A percentile compares a stretch with the other conserved stretches of the same genome.
Conservation (phyloP, 2,797 vertebrate genomes). For the Pachyuromys duprasi region DNA sequence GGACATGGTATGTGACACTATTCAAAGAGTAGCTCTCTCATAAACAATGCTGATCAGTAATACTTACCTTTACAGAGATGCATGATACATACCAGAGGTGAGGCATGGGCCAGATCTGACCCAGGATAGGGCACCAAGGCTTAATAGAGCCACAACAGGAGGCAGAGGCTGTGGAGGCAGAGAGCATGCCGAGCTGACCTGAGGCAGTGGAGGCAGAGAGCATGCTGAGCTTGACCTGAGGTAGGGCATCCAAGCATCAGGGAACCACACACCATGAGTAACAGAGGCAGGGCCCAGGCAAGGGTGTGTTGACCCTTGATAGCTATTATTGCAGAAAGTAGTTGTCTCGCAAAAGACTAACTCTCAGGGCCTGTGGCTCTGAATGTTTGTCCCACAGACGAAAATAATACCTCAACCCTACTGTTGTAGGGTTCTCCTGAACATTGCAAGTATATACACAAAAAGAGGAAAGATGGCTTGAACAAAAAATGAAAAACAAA, state of each 20-base stretch:
- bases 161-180: background rate
- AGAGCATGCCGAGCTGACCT: background rate
- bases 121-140: background rate
- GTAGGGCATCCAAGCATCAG: background rate
- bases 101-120: background rate
- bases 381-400: background rate
- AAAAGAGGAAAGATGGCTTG: background rate
- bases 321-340: background rate
- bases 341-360: background rate
- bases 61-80: background rate
- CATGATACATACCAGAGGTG: background rate
- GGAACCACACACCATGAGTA: background rate
- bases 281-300: background rate
- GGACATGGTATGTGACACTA: background rate
- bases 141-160: background rate
- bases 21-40: background rate
- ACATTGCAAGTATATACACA: background rate
- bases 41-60: background rate
- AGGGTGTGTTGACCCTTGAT: background rate
- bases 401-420: background rate
- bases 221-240: background rate
- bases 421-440: background rate
- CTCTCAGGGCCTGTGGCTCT: background rate
- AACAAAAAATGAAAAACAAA: background rate
- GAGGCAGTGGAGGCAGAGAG: background rate